Base-by-base conservation (phyloP, 1,140 invertebrate species). In the Eurosta solidaginis region DNA sequence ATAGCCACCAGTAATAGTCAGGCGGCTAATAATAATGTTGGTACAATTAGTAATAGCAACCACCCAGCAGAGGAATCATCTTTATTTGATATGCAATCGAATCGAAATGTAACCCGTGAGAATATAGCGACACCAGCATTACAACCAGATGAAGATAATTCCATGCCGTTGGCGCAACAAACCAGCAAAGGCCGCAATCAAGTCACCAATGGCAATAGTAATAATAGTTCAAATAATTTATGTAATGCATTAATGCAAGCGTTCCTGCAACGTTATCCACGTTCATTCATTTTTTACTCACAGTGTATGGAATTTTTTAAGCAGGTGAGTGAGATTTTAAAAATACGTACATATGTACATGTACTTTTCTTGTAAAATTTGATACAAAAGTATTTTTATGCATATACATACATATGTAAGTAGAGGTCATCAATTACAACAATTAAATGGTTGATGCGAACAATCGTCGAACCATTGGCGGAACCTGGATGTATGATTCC, bases 231-330 rank as follows among this genome's bases (percentile, higher is more conserved):
- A 42, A 29, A 47, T 80, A 74, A 73, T 73, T 47, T 78, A 22
- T 59, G 68, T 1, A 75, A 74, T 47, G 78, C 7, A 76, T 76
- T 85, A 50, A 78, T 59, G 75, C 80, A 83, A 45, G 78, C 76
- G 59, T 85, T 85, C 74, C 77, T 79, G 78, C 80, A 81, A 81
- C 80, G 80, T 17, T 79, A 76, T 79, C 81, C 79, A 47, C 78
- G 78, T 50, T 78, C 81, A 49, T 82, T 84, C 47, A 4, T 25
- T 14, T 84, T 79, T 68, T 79, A 84, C 78, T 77, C 45, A 44
- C 76, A 82, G 52, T 84, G 80, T 75, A 80, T 81, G 79, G 80
- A 82, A 75, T 86, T 86, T 80, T 84, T 86, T 36, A 82, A 82
- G 33, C 75, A 83, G 77, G 85, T 86, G 81, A 86, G 83, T 84